phyloP scores from a whole-genome alignment of 1,140 invertebrate species.

The Nasonia longicornis region DNA sequence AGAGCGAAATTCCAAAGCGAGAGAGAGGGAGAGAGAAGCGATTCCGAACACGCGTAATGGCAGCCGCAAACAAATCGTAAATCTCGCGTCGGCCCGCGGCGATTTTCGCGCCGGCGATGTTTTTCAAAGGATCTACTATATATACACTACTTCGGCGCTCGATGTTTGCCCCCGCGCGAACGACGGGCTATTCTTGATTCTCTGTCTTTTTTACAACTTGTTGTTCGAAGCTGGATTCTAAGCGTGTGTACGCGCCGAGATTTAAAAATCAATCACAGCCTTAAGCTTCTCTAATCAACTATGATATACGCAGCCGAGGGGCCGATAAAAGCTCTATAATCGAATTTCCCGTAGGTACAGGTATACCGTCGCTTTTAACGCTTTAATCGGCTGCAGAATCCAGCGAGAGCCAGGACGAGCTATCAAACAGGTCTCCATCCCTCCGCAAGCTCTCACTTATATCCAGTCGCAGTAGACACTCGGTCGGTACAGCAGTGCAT shows the following conservation, averaged over 20 bases:
- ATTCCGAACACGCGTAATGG: slow-evolving; percentile 24
- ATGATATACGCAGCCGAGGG: no score
- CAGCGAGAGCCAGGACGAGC: no score
- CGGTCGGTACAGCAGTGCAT: background rate
- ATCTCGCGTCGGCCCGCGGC: slow-evolving; percentile 22
- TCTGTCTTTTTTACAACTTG: background rate
- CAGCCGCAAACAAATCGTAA: slow-evolving; percentile 37
- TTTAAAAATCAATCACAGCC: no score
- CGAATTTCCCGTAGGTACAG: no score
- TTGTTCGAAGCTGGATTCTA: background rate
- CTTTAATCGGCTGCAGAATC: no score
- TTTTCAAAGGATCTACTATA: background rate
- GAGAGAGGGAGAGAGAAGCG: background rate
- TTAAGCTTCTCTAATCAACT: no score
- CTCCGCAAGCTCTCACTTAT: background rate
- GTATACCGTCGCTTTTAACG: no score
- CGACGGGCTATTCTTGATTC: background rate
- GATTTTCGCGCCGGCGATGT: slow-evolving; percentile 18
- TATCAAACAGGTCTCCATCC: background rate
- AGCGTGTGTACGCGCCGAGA: no score
- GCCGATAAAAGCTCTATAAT: no score
- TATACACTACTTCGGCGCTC: background rate
- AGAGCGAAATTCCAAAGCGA: background rate
- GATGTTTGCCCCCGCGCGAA: background rate
- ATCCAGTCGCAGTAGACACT: background rate